A percentile compares a stretch with the other conserved stretches of the same genome.
Evolutionary conservation across 2,888 invertebrate species (phyloP).

Genomic region (Macroteleia sp.): DNA sequence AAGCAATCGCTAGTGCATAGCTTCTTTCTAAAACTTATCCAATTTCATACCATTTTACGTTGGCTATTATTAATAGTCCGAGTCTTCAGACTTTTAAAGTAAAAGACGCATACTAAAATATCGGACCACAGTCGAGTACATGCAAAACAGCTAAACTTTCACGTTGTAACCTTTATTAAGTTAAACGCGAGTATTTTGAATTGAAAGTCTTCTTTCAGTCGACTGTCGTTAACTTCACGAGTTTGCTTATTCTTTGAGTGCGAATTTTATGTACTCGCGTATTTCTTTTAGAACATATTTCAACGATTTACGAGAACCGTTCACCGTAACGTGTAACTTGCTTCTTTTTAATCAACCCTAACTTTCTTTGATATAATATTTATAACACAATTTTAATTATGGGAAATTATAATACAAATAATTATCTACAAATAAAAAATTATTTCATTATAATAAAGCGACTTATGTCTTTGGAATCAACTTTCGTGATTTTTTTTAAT

Average conservation of each 20-base stretch:
- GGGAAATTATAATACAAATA: too few relatives aligned
- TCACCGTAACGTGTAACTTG: not conserved
- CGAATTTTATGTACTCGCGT: constrained; percentile 10
- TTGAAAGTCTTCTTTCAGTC: constrained; percentile 46
- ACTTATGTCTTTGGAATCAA: too few relatives aligned
- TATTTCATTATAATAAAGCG: too few relatives aligned
- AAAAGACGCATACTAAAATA: constrained; percentile 60
- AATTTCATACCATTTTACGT: constrained; percentile 60
- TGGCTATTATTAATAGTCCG: constrained; percentile 49
- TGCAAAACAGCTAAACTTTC: constrained; percentile 56
- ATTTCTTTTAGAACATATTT: constrained; percentile 8
- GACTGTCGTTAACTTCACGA: constrained; percentile 29
- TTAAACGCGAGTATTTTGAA: constrained; percentile 51
- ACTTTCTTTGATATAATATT: too few relatives aligned
- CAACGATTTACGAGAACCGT: not conserved
- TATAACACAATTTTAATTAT: too few relatives aligned
- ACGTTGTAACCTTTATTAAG: constrained; percentile 41
- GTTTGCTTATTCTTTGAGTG: constrained; percentile 52
- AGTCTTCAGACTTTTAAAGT: constrained; percentile 51
- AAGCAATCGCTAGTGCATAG: constrained; percentile 37
- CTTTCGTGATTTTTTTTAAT: too few relatives aligned
- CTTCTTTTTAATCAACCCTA: constrained; percentile 22
- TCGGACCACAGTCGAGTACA: constrained; percentile 47
- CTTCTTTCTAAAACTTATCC: constrained; percentile 55
- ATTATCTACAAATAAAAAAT: too few relatives aligned